Conservation (phyloP, 2,113 vertebrate genomes). For the Picathartes gymnocephalus region DNA sequence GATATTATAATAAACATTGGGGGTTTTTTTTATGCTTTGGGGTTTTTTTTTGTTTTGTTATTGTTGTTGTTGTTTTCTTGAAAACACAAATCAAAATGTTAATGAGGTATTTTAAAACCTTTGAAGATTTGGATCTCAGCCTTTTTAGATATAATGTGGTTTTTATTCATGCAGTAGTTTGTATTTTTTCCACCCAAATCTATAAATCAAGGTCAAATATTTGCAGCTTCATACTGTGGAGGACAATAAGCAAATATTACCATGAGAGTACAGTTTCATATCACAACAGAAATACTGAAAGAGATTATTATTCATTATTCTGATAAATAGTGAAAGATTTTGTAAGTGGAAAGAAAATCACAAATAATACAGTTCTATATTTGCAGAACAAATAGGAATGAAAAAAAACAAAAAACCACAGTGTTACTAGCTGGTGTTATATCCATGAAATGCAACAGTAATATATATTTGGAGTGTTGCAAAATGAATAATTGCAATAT, state of each 20-base stretch:
- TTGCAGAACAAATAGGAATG: not conserved
- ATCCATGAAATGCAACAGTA: not conserved
- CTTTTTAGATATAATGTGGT: not conserved
- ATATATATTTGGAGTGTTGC: not conserved
- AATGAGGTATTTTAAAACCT: not conserved
- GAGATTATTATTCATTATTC: slow-evolving; percentile 9
- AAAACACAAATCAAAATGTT: not conserved
- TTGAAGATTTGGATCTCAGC: not conserved
- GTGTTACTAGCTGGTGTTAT: not conserved
- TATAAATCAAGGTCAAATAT: not conserved
- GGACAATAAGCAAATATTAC: not conserved
- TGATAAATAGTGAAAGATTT: not conserved
- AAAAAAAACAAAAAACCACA: not conserved
- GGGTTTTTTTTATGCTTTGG: not conserved
- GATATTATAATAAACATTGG: not conserved
- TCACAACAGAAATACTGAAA: not conserved
- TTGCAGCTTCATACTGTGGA: not conserved
- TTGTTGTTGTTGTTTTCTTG: not conserved
- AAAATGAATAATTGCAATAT: not conserved
- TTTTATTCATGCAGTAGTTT: not conserved
- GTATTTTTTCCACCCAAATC: not conserved
- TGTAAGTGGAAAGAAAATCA: not conserved
- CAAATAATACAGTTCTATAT: not conserved
- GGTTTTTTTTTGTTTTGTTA: not conserved
- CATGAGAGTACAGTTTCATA: not conserved